Base-by-base conservation (phyloP, 1,140 invertebrate species). In the Delia radicum region DNA sequence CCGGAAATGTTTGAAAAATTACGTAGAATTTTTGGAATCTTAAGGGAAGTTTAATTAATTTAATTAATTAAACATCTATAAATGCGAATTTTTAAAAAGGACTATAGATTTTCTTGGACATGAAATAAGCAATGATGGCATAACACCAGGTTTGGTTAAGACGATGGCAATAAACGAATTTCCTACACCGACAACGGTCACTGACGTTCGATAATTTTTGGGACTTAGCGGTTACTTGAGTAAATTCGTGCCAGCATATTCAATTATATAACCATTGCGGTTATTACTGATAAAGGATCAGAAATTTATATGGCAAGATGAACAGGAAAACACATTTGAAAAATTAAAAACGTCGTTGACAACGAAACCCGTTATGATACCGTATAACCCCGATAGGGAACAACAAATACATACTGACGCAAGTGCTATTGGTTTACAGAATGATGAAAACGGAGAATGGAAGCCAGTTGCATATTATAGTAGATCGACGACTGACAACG, bases 41-140 rank as follows among this genome's bases (percentile, higher is more conserved):
- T 77, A 29, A 18, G 74, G 2, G 33, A 78, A 73, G 31, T n/a
- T 74, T 90, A 3, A 89, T 87, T 33, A 77, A n/a, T n/a, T n/a
- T n/a, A n/a, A n/a, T n/a, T n/a, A n/a, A n/a, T n/a, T 89, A 1
- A 89, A 88, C 37, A 74, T 86, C 1, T 74, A 81, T 69, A 88
- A 89, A 80, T 87, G 82, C 69, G 72, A 86, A 46, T 88, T 89
- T 77, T 82, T 79, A 7, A 77, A 80, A 55, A 69, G 69, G 10
- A 77, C 83, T 18, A 72, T 77, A n/a, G 7, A 73, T n/a, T 78
- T 72, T 28, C 61, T 76, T 12, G 75, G 76, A 0, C 77, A 78
- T 26, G n/a, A 72, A 18, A 18, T 77, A 33, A 15, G 33, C 15
- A 71, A n/a, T 55, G 62, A 63, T 65, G 75, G 75, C 15, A 76